Base-by-base conservation (phyloP, 2,113 vertebrate species). In the Cyphomyrus discorhynchus region DNA sequence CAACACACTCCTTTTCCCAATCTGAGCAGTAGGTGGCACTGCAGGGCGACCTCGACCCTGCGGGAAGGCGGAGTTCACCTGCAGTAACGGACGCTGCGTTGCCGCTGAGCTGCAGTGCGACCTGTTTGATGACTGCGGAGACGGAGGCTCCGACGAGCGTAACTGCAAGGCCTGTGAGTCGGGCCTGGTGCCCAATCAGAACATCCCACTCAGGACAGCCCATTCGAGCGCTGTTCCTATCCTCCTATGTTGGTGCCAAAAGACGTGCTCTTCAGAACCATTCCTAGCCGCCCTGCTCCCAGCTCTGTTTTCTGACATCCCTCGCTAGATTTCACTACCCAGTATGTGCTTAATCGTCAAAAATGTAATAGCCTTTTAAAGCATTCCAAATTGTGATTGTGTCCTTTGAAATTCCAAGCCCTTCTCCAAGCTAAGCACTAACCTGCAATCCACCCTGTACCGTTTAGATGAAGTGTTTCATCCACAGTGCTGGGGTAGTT, bases 41-140 rank as follows among this genome's bases (percentile, higher is more conserved):
- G 93, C 94, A 0, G 94, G 94, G 66, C 97, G 97, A 92, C 94
- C 95, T 90, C 97, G 95, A 10, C 98, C 98, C 0, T 99, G 98
- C 93, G 98, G 96, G 90, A 99, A 99, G 92, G 96, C 97, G 3
- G 98, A 99, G 94, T 99, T 99, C 94, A 94, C 97, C 74, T 99
- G 98, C 92, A 94, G 89, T 27, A 97, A 98, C 94, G 97, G 94
- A 85, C 97, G 94, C 39, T 99, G 98, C 88, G 94, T 99, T 89
- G 96, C 97, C 0, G 92, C 96, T 92, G 96, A 97, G 91, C 95
- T 99, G 19, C 97, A 98, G 93, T 99, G 98, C 0, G 98, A 99
- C 90, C 95, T 96, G 15, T 97, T 98, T 91, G 97, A 97, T 89
- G 98, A 99, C 94, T 99, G 98, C 27, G 97, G 97, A n/a, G 98